Conservation (phyloP, 2,888 invertebrate species). For the Drosophila fulvimacula region DNA sequence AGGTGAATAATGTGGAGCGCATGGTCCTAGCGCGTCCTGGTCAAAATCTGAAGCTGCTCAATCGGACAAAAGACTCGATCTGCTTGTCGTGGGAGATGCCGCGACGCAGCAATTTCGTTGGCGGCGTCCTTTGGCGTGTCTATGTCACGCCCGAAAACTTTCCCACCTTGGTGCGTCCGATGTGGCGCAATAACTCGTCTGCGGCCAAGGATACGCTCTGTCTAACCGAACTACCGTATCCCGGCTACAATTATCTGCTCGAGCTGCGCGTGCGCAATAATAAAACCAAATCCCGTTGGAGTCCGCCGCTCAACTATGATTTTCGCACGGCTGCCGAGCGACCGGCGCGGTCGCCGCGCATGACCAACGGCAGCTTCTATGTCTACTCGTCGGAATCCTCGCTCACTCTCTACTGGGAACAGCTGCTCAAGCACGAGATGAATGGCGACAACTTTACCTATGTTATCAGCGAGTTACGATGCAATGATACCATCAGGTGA, state of each 20-base stretch:
- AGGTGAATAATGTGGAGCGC: constrained; percentile 66
- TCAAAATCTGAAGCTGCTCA: constrained; percentile 61
- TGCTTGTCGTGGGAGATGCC: constrained; percentile 77
- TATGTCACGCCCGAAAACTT: constrained; percentile 69
- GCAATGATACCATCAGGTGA: constrained; percentile 70
- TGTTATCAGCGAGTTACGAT: constrained; percentile 85
- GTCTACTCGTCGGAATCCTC: constrained; percentile 87
- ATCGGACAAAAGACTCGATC: constrained; percentile 71
- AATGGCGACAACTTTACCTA: constrained; percentile 92
- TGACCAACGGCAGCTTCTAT: constrained; percentile 91
- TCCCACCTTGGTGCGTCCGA: constrained; percentile 34
- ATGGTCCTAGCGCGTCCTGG: constrained; percentile 78
- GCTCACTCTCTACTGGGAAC: constrained; percentile 92
- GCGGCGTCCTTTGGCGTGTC: constrained; percentile 79
- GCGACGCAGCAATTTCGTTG: constrained; percentile 67
- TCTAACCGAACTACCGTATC: constrained; percentile 72
- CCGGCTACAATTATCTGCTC: constrained; percentile 87
- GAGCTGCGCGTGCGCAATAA: constrained; percentile 87
- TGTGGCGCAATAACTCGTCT: constrained; percentile 59
- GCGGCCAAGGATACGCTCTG: constrained; percentile 64
- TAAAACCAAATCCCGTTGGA: constrained; percentile 87
- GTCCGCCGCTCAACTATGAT: constrained; percentile 87
- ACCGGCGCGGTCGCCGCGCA: constrained; percentile 89
- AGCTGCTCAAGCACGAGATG: constrained; percentile 88
- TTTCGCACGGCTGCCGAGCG: constrained; percentile 86